Percentiles rank a stretch among this genome's conserved stretches.
phyloP scores from a whole-genome alignment of 2,888 invertebrate genomes.

The Chaitophorus viminalis region DNA sequence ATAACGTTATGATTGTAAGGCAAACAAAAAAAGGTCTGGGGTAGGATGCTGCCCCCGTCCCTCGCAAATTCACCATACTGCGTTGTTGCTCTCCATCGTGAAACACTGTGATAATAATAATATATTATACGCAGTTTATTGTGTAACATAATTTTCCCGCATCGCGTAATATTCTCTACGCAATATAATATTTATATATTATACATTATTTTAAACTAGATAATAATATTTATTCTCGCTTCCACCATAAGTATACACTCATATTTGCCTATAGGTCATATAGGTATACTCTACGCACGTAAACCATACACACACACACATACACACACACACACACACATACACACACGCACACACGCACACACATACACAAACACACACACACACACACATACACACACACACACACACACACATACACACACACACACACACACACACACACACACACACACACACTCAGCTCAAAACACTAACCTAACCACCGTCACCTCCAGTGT shows the following conservation, averaged over 20 bases:
- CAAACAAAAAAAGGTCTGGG: too few relatives aligned
- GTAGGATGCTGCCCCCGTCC: too few relatives aligned
- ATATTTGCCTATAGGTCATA: not conserved
- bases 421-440: not conserved
- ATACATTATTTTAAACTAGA: not conserved
- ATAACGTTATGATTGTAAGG: too few relatives aligned
- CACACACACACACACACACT: too few relatives aligned
- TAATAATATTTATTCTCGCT: not conserved
- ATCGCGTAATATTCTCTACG: too few relatives aligned
- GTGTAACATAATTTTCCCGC: too few relatives aligned
- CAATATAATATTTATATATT: not conserved
- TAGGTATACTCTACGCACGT: not conserved
- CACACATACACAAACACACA: not conserved
- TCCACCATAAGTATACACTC: not conserved
- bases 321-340: too few relatives aligned
- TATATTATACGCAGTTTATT: too few relatives aligned
- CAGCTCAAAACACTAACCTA: not conserved
- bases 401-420: not conserved
- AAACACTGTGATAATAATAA: too few relatives aligned
- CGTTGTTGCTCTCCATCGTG: too few relatives aligned
- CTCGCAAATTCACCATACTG: too few relatives aligned
- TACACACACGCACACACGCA: not conserved
- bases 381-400: too few relatives aligned
- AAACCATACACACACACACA: not conserved
- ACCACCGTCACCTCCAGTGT: not conserved